Conservation (phyloP, 2,113 vertebrate species). For the Nesogale talazaci region DNA sequence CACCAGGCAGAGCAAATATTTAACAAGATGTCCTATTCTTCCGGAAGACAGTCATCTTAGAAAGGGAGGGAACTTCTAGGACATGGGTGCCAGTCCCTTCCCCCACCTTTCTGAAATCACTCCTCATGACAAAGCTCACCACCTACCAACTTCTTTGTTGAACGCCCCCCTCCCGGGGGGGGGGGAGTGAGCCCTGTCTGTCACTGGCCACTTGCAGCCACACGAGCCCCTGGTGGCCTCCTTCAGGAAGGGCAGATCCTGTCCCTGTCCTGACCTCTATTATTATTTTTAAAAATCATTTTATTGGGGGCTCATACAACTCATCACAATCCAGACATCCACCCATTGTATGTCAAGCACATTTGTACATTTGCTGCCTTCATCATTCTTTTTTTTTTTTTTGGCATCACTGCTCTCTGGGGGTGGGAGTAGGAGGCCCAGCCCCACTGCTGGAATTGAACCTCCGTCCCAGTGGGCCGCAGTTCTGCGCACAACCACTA, state of each 20-base stretch:
- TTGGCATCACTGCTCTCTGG: too few relatives aligned
- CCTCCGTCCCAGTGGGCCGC: too few relatives aligned
- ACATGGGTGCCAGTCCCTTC: background rate
- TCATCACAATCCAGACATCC: too few relatives aligned
- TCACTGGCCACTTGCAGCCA: background rate
- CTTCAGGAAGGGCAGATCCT: background rate
- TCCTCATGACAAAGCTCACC: background rate
- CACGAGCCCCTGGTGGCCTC: background rate
- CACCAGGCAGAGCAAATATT: constrained; percentile 63
- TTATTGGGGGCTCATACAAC: too few relatives aligned
- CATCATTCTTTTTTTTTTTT: too few relatives aligned
- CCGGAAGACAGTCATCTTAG: constrained; percentile 18
- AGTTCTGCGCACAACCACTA: too few relatives aligned
- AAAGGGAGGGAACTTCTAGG: constrained; percentile 13
- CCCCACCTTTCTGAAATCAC: background rate
- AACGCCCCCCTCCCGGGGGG: background rate
- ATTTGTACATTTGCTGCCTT: too few relatives aligned
- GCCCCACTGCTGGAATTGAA: too few relatives aligned
- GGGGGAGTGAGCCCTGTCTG: background rate
- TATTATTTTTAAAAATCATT: too few relatives aligned
- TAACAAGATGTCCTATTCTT: constrained; percentile 48
- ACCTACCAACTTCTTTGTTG: background rate
- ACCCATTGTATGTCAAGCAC: too few relatives aligned
- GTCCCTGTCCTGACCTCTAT: background rate
- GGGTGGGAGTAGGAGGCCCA: too few relatives aligned